Base-by-base conservation (phyloP, 64 coral and sea anemone genomes). In the Acropora yongei region DNA sequence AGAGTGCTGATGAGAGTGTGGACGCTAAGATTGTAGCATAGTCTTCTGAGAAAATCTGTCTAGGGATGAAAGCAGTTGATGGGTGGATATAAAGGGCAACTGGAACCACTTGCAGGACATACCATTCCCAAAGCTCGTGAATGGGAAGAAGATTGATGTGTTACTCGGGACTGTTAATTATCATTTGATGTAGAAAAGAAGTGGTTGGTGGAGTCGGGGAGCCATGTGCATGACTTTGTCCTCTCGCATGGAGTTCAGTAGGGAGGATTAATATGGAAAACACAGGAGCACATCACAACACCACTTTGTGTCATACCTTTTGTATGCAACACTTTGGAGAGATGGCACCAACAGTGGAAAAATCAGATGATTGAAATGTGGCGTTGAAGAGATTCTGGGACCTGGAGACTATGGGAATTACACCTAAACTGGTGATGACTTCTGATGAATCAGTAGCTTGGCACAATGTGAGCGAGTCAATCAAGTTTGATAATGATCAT, bases 341-440 rank as follows among this genome's bases (percentile, higher is more conserved):
- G 5, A 41, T 61, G 39, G 72, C 49, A 72, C 4, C 17, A 6
- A 88, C 12, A 19, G 72, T 8, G 10, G 17, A 83, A 42, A 18
- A 55, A 17, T 14, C 49, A 73, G 17, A 40, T 45, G 79, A 84
- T 63, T 84, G 84, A 13, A 82, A 89, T 75, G 18, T 5, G 17
- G 42, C n/a, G 1, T 83, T 90, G 18, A 95, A 90, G 16, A 51
- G 68, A 82, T 90, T 94, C 39, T 94, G 87, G 87, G 88, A 95
- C 47, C 57, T 90, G 43, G 87, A 90, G 12, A 86, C 87, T 47
- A 83, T 88, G 51, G 86, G 86, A 19, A 76, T 93, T 57, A 82
- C 68, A 83, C n/a, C 58, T 44, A 79, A 49, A 74, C 63, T 43
- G 81, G 78, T 58, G 49, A 90, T 94, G 93, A 84, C 86, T 78